A percentile compares a stretch with the other conserved stretches of the same genome.
phyloP scores from a whole-genome alignment of 2,797 vertebrate species.

The Pseudotriccus pelzelni region DNA sequence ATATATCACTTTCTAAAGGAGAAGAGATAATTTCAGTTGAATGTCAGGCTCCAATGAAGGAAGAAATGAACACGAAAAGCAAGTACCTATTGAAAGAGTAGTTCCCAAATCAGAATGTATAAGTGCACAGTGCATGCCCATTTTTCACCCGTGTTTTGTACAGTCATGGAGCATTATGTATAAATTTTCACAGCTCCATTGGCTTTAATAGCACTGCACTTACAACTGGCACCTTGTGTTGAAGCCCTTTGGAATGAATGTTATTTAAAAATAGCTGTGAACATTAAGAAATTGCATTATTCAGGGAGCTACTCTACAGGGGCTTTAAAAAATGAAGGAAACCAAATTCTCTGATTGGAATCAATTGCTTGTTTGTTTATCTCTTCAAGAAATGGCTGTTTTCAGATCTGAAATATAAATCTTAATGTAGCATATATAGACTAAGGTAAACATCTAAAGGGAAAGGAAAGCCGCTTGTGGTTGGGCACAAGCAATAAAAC shows the following conservation, averaged over 20 bases:
- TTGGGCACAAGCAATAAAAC: background rate
- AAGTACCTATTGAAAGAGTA: conserved; percentile 32
- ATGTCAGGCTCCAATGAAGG: conserved; percentile 29
- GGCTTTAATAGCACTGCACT: background rate
- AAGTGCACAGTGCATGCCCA: background rate
- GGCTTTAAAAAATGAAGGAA: background rate
- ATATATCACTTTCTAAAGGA: background rate
- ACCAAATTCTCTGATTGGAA: background rate
- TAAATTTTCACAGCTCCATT: background rate
- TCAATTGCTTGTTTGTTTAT: background rate
- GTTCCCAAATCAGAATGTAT: background rate
- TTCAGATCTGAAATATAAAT: background rate
- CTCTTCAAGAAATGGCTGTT: background rate
- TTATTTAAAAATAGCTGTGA: background rate
- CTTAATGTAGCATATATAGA: background rate
- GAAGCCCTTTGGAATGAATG: background rate
- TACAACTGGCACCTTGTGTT: background rate
- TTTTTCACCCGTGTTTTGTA: conserved; percentile 6
- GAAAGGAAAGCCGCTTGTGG: background rate
- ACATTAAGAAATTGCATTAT: background rate
- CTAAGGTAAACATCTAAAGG: background rate
- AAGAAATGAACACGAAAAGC: conserved; percentile 39
- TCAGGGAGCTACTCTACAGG: background rate
- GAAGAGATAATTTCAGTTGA: conserved; percentile 37
- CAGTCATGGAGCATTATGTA: background rate